Base-by-base conservation (phyloP, 1,140 invertebrate genomes). In the Brachionus sp. region DNA sequence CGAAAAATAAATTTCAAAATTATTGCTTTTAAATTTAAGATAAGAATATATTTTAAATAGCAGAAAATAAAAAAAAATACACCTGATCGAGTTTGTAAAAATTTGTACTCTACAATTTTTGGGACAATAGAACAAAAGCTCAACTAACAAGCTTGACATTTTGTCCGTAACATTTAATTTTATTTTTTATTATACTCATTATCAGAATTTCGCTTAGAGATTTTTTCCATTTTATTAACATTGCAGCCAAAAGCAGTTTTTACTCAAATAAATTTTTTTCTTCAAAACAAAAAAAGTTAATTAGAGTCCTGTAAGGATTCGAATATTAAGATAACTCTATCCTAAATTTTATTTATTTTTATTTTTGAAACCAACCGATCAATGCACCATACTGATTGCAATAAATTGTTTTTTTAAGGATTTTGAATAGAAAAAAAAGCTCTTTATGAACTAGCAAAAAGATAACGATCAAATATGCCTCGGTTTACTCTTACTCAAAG, bases 71-170 rank as follows among this genome's bases (percentile, higher is more conserved):
- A n/a, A 66, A 66, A 19, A 35, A 66, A 23, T n/a, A 25, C 64
- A 33, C 13, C 33, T 33, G 33, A 33, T 29, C 64, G n/a, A 16
- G 33, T 37, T 66, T 66, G 33, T n/a, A 66, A 16, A 29, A 66
- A 33, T 16, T 66, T 33, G 25, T 66, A 66, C 12, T 25, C 12
- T 33, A 39, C 29, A 70, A 70, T 37, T 70, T 70, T 16, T 39
- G 29, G 35, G 35, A 70, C 29, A 70, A 70, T 33, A 66, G 33
- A 39, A 70, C 16, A 39, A 19, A 39, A 37, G 33, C 35, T 37
- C 16, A 70, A 39, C 29, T 70, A 70, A 70, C 35, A 70, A 70
- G 66, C 37, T 70, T 70, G 66, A 70, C 66, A 70, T 70, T 70
- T 70, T 39, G 66, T 33, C 25, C 64, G 7, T 57, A 57, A 57